Evolutionary conservation across 1,140 invertebrate species (phyloP), one percentile per base, ranked within the genome.

Genomic region (Uloborus diversus): DNA sequence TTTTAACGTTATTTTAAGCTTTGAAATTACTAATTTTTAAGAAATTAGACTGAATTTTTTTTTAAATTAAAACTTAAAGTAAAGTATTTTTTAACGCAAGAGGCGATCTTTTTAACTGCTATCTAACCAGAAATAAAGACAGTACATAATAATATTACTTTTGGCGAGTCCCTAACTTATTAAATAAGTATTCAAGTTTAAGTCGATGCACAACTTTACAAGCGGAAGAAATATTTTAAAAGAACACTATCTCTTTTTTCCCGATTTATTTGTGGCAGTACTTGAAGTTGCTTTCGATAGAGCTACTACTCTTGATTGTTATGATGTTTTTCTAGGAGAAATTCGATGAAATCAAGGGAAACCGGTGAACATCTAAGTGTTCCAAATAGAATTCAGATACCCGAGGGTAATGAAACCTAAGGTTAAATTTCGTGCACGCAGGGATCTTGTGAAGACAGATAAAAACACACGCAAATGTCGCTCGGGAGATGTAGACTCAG

Each of bases 321-420:
- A 32, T 20, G 28, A 30, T 17, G 28, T 11, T 17, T 32, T 61
- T n/a, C n/a, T n/a, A n/a, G n/a, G n/a, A 27, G 57, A 27, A 61
- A 61, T 61, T 61, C 28, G 33, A 61, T 61, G 57, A 61, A 61
- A 61, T 61, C 57, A 30, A n/a, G 27, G 57, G 13, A 32, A 61
- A 61, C 30, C 57, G 28, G 33, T 61, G 28, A 32, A 61, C 17
- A n/a, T n/a, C 14, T n/a, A n/a, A n/a, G 14, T n/a, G 14, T 61
- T 57, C 23, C 25, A 32, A 61, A 61, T 32, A n/a, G 57, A 32
- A 61, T 32, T 61, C 20, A 32, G 57, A 61, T 27, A 30, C 57
- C 28, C 57, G 14, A 32, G 57, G 57, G 57, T 61, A 61, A 61
- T 61, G 57, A 61, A 61, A 61, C 20, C 9, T 27, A 32, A 32